Evolutionary conservation across 2,888 invertebrate genomes (phyloP).

Genomic region (Protonemura montana): DNA sequence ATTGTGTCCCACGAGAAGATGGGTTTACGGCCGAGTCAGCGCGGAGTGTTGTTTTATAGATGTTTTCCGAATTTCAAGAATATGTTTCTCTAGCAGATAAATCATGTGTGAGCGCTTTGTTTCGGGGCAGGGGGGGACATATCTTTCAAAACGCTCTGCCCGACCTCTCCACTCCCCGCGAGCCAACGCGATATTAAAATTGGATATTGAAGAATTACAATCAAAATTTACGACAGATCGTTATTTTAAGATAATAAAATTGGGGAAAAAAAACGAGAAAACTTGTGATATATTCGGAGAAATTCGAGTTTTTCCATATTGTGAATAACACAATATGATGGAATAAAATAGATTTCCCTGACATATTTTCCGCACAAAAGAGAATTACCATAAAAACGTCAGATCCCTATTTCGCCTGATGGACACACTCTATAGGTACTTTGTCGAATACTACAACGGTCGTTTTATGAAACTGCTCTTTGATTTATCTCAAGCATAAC

Average conservation of each 20-base stretch:
- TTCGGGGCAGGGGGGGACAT: background rate
- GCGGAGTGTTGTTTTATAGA: constrained; percentile 44
- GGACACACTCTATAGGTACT: background rate
- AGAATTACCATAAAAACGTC: background rate
- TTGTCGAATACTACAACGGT: background rate
- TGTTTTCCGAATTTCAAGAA: constrained; percentile 40
- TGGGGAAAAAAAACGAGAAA: background rate
- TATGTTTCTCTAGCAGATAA: constrained; percentile 9
- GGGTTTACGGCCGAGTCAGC: background rate
- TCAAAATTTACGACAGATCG: background rate
- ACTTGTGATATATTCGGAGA: background rate
- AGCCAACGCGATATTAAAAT: background rate
- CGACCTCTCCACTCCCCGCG: background rate
- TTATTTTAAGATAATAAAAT: background rate
- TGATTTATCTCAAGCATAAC: background rate
- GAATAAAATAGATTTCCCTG: background rate
- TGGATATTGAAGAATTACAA: constrained; percentile 7
- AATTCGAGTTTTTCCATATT: constrained; percentile 5
- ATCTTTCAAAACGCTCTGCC: background rate
- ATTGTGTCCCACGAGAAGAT: background rate
- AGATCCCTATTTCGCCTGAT: background rate
- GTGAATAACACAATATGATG: constrained; percentile 12
- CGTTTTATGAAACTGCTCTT: background rate
- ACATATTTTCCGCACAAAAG: background rate
- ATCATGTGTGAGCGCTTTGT: constrained; percentile 10